phyloP scores from a whole-genome alignment of 2,888 invertebrate species.

The Tetragonisca angustula region DNA sequence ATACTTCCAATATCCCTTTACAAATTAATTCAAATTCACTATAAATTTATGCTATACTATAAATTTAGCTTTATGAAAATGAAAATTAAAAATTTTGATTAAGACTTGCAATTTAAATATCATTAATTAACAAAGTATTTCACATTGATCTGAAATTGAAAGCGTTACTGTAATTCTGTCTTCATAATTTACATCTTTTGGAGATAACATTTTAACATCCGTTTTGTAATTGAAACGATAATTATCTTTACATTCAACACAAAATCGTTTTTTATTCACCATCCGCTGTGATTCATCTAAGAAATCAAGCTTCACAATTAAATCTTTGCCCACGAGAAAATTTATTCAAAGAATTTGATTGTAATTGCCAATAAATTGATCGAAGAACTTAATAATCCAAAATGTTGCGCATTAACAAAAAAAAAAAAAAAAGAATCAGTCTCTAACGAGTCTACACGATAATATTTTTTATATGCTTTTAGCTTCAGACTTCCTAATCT shows the following conservation, averaged over 20 bases:
- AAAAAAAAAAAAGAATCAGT: not conserved
- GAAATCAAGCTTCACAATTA: too few relatives aligned
- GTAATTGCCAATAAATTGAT: not conserved
- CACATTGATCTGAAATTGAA: too few relatives aligned
- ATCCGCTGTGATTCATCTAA: too few relatives aligned
- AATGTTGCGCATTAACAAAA: too few relatives aligned
- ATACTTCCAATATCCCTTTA: too few relatives aligned
- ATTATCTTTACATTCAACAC: constrained; percentile 1
- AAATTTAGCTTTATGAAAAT: too few relatives aligned
- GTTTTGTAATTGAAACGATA: constrained; percentile 17
- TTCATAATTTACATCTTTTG: constrained; percentile 13
- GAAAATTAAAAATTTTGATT: too few relatives aligned
- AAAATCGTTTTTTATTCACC: not conserved
- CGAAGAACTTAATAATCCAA: not conserved
- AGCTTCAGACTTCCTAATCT: not conserved
- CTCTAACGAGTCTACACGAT: not conserved
- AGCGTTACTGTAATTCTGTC: not conserved
- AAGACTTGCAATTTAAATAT: too few relatives aligned
- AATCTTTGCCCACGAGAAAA: not conserved
- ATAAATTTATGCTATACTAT: too few relatives aligned
- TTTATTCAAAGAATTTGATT: not conserved
- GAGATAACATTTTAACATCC: constrained; percentile 27
- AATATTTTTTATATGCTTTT: not conserved
- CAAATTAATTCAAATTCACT: too few relatives aligned
- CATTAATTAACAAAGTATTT: too few relatives aligned